These are phyloP conservation scores for Rhizoglyphus robini DNA, from an alignment of 1,140 invertebrate genomes.

Conservation along the genomic window DNA sequence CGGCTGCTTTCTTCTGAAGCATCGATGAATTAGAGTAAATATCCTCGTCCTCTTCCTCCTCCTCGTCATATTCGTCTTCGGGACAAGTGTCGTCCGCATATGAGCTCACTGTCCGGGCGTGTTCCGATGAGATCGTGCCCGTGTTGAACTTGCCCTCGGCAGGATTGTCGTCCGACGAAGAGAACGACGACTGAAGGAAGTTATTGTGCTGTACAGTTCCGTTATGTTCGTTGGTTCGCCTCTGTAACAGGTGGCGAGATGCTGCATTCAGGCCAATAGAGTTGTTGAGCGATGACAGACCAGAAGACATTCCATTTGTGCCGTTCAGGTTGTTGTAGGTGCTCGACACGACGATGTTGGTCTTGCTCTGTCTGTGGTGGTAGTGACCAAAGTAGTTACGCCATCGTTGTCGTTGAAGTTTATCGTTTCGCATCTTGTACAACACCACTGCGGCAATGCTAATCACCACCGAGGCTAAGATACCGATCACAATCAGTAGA, in stretches of 20 bases:
- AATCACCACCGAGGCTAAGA: neutral
- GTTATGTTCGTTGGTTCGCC: neutral
- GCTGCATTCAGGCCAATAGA: neutral
- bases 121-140: neutral
- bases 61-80: slow-evolving; percentile 6
- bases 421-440: neutral
- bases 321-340: neutral
- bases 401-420: slow-evolving; percentile 1
- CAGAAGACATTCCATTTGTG: neutral
- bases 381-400: slow-evolving; percentile 18
- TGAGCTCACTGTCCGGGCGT: neutral
- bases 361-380: slow-evolving; percentile 17
- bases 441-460: neutral
- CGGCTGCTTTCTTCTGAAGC: neutral
- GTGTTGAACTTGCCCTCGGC: neutral
- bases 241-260: neutral
- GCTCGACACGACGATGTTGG: neutral
- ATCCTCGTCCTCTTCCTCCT: neutral
- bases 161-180: neutral
- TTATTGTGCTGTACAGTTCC: neutral
- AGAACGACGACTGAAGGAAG: slow-evolving; percentile 2
- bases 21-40: neutral
- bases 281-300: neutral
- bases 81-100: slow-evolving; percentile 8
- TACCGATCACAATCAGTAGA: neutral